Conservation (phyloP, 2,113 vertebrate genomes). For the Urocolius indicus region DNA sequence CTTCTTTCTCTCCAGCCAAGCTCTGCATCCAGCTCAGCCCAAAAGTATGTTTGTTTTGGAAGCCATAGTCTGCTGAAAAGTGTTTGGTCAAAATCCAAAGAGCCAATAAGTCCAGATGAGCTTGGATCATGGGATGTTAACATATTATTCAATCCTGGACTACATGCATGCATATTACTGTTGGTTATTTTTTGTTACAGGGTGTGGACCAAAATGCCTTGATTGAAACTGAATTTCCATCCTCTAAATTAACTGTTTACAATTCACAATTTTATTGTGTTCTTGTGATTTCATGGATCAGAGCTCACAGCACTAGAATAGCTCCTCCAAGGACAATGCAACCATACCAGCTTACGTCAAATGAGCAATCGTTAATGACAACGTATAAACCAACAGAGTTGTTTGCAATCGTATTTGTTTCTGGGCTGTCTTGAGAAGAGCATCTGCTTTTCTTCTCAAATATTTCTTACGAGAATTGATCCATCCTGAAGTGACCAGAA, state of each 20-base stretch:
- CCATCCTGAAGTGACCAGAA: neutral
- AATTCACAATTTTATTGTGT: neutral
- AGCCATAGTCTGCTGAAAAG: constrained; percentile 35
- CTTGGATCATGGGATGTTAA: neutral
- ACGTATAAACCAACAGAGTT: neutral
- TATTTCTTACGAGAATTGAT: neutral
- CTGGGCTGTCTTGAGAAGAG: neutral
- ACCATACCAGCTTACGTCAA: neutral
- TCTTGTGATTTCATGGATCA: neutral
- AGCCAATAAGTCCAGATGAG: constrained; percentile 35
- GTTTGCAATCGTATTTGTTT: neutral
- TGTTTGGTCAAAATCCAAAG: constrained; percentile 44
- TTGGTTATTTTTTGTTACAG: neutral
- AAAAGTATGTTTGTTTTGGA: constrained; percentile 64
- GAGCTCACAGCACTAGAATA: neutral
- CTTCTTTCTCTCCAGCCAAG: constrained; percentile 39
- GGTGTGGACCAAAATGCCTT: neutral
- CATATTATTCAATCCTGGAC: neutral
- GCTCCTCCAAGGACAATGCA: neutral
- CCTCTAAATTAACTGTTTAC: neutral
- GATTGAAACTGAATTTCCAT: neutral
- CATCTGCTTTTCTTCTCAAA: neutral
- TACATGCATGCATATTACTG: neutral
- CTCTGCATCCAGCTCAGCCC: constrained; percentile 11
- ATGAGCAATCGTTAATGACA: neutral